Conservation (phyloP, 2,113 vertebrate species). For the Tiliqua scincoides region DNA sequence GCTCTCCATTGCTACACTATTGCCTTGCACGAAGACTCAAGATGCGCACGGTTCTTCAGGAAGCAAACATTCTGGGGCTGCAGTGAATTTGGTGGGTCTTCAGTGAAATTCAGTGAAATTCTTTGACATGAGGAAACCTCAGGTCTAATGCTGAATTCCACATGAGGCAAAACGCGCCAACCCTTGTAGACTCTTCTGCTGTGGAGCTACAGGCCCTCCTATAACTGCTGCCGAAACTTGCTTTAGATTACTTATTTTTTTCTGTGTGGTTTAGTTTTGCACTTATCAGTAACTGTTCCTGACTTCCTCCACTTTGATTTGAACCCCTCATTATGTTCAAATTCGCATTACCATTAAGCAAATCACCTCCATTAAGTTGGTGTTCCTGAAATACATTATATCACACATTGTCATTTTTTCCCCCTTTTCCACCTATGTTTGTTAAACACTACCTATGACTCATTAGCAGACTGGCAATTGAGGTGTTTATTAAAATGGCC, state of each 20-base stretch:
- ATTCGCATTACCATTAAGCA: constrained; percentile 40
- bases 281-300: constrained; percentile 49
- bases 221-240: background rate
- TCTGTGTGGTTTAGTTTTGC: constrained; percentile 27
- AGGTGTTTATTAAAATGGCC: constrained; percentile 55
- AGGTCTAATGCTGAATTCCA: background rate
- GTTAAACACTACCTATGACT: constrained; percentile 54
- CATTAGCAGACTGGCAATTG: constrained; percentile 57
- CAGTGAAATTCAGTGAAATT: background rate
- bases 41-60: background rate
- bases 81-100: background rate
- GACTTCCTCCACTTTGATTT: constrained; percentile 49
- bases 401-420: constrained; percentile 18
- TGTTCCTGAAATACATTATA: constrained; percentile 41
- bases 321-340: constrained; percentile 40
- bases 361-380: constrained; percentile 30
- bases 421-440: constrained; percentile 50
- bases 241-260: constrained; percentile 13
- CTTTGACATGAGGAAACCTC: background rate
- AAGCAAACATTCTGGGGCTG: no score
- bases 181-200: background rate
- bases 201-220: background rate
- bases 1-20: no score
- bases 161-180: background rate
- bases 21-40: background rate